These are phyloP conservation scores for Leptinotarsa juncta DNA, from an alignment of 2,888 invertebrate species.

Conservation along the genomic window DNA sequence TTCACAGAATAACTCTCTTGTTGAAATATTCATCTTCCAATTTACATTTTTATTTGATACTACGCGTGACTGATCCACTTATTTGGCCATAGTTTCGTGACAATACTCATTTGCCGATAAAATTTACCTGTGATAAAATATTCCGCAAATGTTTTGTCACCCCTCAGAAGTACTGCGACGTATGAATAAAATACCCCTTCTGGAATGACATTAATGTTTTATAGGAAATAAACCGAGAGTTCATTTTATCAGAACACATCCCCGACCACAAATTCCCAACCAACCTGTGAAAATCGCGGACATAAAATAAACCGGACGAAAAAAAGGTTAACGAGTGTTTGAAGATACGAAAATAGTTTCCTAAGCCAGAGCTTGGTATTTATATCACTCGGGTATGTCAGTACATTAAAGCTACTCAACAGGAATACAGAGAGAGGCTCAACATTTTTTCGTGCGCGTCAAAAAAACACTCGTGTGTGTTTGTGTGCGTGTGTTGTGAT, in stretches of 20 bases:
- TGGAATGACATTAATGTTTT: not conserved
- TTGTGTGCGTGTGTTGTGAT: not conserved
- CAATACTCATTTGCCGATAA: not conserved
- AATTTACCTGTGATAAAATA: not conserved
- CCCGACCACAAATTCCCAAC: slow-evolving; percentile 16
- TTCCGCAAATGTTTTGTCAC: not conserved
- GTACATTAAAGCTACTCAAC: slow-evolving; percentile 33
- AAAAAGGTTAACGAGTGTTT: slow-evolving; percentile 39
- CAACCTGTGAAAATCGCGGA: slow-evolving; percentile 32
- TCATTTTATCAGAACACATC: slow-evolving; percentile 13
- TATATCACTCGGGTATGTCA: slow-evolving; percentile 43
- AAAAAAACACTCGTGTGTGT: slow-evolving; percentile 16
- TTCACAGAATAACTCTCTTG: too few species aligned
- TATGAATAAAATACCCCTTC: not conserved
- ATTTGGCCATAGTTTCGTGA: not conserved
- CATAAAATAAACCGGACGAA: slow-evolving; percentile 29
- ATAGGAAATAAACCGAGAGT: not conserved
- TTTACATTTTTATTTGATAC: not conserved
- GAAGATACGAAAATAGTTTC: slow-evolving; percentile 40
- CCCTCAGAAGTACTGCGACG: not conserved
- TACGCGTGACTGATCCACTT: too few species aligned
- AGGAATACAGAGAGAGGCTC: slow-evolving; percentile 20
- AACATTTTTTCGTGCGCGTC: slow-evolving; percentile 19
- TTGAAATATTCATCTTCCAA: not conserved
- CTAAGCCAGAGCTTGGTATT: slow-evolving; percentile 38